These are phyloP conservation scores for Pilophorus perplexus DNA, from an alignment of 2,888 invertebrate genomes.

Conservation along the genomic window DNA sequence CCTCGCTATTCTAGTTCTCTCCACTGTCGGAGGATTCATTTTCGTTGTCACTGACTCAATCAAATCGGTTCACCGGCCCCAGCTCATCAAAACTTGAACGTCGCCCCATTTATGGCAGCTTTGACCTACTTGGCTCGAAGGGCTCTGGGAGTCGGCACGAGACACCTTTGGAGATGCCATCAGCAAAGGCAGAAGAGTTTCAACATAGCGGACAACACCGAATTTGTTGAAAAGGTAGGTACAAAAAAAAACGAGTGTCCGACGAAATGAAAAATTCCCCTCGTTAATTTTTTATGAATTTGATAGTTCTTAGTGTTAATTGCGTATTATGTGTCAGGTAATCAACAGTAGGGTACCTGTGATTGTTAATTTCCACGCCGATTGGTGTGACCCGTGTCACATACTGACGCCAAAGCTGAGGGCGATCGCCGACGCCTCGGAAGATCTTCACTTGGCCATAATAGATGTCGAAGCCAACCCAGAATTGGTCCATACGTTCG, in stretches of 20 bases:
- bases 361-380: slow-evolving; percentile 88
- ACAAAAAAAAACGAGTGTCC: no score
- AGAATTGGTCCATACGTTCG: slow-evolving; percentile 74
- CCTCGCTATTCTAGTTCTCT: slow-evolving; percentile 54
- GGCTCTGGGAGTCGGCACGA: slow-evolving; percentile 15
- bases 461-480: slow-evolving; percentile 80
- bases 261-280: no score
- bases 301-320: no score
- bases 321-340: slow-evolving; percentile 57
- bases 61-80: slow-evolving; percentile 55
- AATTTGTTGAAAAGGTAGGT: slow-evolving; percentile 48
- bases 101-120: slow-evolving; percentile 38
- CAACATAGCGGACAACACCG: slow-evolving; percentile 48
- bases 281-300: no score
- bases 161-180: slow-evolving; percentile 37
- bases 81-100: slow-evolving; percentile 48
- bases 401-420: slow-evolving; percentile 79
- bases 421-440: slow-evolving; percentile 70
- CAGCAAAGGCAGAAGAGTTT: slow-evolving; percentile 45
- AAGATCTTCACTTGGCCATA: slow-evolving; percentile 72
- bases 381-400: slow-evolving; percentile 89
- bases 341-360: slow-evolving; percentile 81
- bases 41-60: slow-evolving; percentile 56
- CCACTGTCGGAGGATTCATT: slow-evolving; percentile 54
- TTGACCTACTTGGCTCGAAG: slow-evolving; percentile 19